A percentile compares a stretch with the other conserved stretches of the same genome.
Evolutionary conservation across 1,140 invertebrate genomes (phyloP).

Genomic region (Phortica variegata): DNA sequence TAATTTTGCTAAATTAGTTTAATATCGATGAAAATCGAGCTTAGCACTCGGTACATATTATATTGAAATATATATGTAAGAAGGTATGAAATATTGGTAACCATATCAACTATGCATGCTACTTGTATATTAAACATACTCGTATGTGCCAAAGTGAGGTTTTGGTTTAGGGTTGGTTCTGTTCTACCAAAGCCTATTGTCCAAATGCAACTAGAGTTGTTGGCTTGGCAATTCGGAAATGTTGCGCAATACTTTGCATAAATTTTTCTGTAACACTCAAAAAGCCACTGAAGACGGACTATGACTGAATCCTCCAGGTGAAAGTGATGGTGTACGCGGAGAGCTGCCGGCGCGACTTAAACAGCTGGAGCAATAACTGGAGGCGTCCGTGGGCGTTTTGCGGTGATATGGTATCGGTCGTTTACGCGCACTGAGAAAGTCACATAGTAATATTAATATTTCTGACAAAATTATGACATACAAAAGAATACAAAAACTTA

Average conservation of each 20-base stretch:
- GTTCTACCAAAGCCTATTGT: too few relatives aligned
- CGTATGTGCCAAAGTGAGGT: too few relatives aligned
- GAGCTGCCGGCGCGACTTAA: conserved; percentile 52
- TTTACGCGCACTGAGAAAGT: conserved; percentile 77
- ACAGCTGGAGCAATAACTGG: conserved; percentile 68
- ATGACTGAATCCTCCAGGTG: conserved; percentile 34
- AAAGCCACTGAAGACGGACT: conserved; percentile 45
- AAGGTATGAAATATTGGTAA: too few relatives aligned
- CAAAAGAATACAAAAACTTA: conserved; percentile 22
- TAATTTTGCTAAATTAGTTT: too few relatives aligned
- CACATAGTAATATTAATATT: background rate
- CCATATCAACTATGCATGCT: too few relatives aligned
- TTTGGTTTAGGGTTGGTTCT: too few relatives aligned
- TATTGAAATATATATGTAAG: too few relatives aligned
- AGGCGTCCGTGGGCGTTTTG: conserved; percentile 73
- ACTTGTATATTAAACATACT: too few relatives aligned
- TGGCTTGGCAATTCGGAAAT: too few relatives aligned
- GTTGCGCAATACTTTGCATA: too few relatives aligned
- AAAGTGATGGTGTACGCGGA: conserved; percentile 30
- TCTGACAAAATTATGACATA: background rate
- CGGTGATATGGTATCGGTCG: conserved; percentile 86
- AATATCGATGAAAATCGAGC: too few relatives aligned
- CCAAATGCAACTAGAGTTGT: conserved; percentile 8
- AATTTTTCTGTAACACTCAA: conserved; percentile 35
- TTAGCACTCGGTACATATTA: too few relatives aligned